Evolutionary conservation across 1,140 invertebrate genomes (phyloP), one percentile per base, ranked within the genome.

Genomic region (Pogonus chalceus): DNA sequence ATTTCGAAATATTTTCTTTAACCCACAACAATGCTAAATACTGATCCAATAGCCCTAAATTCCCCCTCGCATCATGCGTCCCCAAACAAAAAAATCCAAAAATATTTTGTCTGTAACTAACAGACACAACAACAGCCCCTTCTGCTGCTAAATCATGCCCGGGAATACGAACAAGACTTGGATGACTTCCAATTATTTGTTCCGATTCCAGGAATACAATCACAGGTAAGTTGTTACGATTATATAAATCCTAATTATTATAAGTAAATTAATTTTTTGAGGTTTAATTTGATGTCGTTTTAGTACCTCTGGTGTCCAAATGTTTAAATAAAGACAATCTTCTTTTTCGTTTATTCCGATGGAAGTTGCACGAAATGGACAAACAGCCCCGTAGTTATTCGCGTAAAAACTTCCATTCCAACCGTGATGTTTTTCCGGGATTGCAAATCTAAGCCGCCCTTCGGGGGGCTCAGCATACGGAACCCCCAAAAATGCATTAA

Each of bases 11-110:
- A 67, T 90, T 86, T 51, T 81, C 74, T 49, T 78, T 69, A 1
- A 88, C 70, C 87, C 87, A 91, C 16, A 80, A 60, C 14, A 91
- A 61, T 0, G 83, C 84, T 51, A 83, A 64, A 54, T 82, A 79
- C 56, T 88, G 84, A 66, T 90, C 87, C 50, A 83, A 69, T 10
- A 88, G 62, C 1, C 83, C 84, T 21, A 84, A 74, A 64, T 88
- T 88, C 0, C 86, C 86, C 1, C 76, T 65, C 3, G 69, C 51
- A 75, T 77, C 53, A 56, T 55, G 7, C 12, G 71, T 80, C 63
- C 64, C 77, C 10, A 88, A 69, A 57, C 79, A 82, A 35, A 91
- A 76, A 70, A 90, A 90, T 3, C 83, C 79, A 52, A 84, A 76
- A 20, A 84, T 71, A 61, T 83, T 80, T 31, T 79, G 69, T 4